A percentile compares a stretch with the other conserved stretches of the same genome.
Evolutionary conservation across 2,113 vertebrate species (phyloP).

Genomic region (Ciconia stormi): DNA sequence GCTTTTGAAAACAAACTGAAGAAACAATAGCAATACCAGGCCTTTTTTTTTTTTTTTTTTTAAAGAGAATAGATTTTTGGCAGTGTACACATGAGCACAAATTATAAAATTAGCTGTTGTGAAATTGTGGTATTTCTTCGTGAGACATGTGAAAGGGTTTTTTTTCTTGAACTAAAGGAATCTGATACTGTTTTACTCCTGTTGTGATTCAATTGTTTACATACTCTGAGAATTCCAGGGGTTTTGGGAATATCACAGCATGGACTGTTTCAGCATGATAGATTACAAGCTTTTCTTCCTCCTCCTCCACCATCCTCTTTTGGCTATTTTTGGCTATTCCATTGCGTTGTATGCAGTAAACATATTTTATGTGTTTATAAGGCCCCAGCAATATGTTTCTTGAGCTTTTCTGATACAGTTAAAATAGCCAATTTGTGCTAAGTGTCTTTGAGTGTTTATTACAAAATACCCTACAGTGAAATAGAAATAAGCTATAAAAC

Average conservation of each 20-base stretch:
- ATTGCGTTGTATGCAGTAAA: background rate
- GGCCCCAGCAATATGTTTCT: background rate
- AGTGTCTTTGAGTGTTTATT: background rate
- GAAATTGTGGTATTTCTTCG: background rate
- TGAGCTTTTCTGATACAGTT: background rate
- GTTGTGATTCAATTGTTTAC: background rate
- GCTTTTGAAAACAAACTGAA: background rate
- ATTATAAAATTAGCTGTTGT: background rate
- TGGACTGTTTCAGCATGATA: background rate
- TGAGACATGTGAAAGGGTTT: background rate
- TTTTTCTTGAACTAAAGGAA: background rate
- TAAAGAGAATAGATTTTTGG: background rate
- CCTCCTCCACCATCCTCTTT: background rate
- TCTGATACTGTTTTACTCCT: background rate
- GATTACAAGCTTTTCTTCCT: background rate
- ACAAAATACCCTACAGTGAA: background rate
- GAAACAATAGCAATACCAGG: background rate
- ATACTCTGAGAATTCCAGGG: background rate
- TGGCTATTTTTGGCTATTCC: background rate
- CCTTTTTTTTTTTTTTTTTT: background rate
- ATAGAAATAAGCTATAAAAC: slow-evolving; percentile 26
- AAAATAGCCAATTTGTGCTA: slow-evolving; percentile 6
- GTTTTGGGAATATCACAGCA: background rate
- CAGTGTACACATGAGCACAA: background rate
- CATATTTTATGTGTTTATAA: background rate